Evolutionary conservation across 1,140 invertebrate genomes (phyloP).

Genomic region (Cotesia typhae): DNA sequence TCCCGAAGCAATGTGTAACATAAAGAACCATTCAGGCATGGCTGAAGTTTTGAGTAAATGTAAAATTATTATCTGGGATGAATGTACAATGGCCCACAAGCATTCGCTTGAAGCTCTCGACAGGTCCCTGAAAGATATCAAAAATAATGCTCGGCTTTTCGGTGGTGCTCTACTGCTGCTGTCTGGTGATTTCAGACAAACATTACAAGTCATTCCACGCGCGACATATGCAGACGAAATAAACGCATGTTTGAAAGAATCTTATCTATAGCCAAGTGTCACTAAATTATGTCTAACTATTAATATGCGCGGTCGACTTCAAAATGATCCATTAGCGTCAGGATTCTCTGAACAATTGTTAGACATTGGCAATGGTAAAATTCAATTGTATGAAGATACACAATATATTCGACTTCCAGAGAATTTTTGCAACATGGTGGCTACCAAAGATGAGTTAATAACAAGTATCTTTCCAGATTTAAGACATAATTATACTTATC

Average conservation of each 20-base stretch:
- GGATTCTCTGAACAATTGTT: too few relatives aligned
- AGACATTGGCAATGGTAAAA: slow-evolving; percentile 58
- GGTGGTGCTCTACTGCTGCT: slow-evolving; percentile 32
- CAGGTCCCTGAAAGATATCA: slow-evolving; percentile 43
- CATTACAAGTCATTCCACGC: slow-evolving; percentile 57
- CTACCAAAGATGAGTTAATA: slow-evolving; percentile 51
- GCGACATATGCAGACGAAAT: slow-evolving; percentile 50
- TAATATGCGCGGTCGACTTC: too few relatives aligned
- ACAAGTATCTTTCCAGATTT: slow-evolving; percentile 51
- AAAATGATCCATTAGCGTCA: too few relatives aligned
- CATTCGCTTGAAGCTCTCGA: slow-evolving; percentile 44
- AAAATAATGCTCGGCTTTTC: slow-evolving; percentile 37
- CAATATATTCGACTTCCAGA: slow-evolving; percentile 56
- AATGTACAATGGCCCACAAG: slow-evolving; percentile 48
- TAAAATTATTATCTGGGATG: slow-evolving; percentile 37
- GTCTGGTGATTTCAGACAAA: slow-evolving; percentile 61
- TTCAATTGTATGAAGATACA: slow-evolving; percentile 50
- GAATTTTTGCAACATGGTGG: slow-evolving; percentile 50
- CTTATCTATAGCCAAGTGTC: neutral
- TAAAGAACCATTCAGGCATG: slow-evolving; percentile 39
- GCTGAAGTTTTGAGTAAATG: slow-evolving; percentile 40
- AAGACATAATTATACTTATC: slow-evolving; percentile 43
- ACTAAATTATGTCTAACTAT: too few relatives aligned
- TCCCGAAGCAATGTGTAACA: slow-evolving; percentile 42
- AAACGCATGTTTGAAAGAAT: slow-evolving; percentile 9